Base-by-base conservation (phyloP, 2,797 vertebrate species). In the Phylloscopus collybita region DNA sequence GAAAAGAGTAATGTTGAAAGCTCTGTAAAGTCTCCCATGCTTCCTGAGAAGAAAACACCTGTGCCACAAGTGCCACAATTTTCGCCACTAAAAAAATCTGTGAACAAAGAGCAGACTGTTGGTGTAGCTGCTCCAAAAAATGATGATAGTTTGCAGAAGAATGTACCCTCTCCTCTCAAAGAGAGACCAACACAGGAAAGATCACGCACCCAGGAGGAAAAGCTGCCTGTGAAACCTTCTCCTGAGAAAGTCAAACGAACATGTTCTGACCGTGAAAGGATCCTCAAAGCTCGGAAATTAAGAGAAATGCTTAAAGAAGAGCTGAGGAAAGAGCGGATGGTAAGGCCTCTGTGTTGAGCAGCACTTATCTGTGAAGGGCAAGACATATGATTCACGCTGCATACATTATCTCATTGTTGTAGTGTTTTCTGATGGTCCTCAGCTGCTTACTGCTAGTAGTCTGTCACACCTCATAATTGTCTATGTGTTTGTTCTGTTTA, bases 271-370 rank as follows among this genome's bases (percentile, higher is more conserved):
- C 93, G 98, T 49, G 98, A 99, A 81, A 98, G 98, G 91, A 96
- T 99, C 49, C 98, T 98, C 65, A 99, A 99, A 97, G 98, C 99
- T 62, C 98, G 96, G 32, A 99, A 99, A 95, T 98, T 99, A 84
- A 95, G 99, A 92, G 98, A 99, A 62, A 96, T 99, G 97, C 98
- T 99, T 84, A 98, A 96, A 95, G 98, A 98, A 82, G 99, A 99
- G 93, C 96, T 98, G 90, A 98, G 95, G 91, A 99, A 99, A 94
- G 98, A 99, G 83, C 98, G 98, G 6, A 91, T 94, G 98, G 99
- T 99, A 92, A 84, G 97, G 96, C 19, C 22, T 72, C 11, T 72
- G 7, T 47, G 42, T 69, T 89, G 29, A 36, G 18, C 13, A 20
- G 13, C 42, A 32, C 49, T 66, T 32, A 19, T 56, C 22, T 84